Evolutionary conservation across 2,113 vertebrate genomes (phyloP), one percentile per base, ranked within the genome.

Genomic region (Isichthys henryi): DNA sequence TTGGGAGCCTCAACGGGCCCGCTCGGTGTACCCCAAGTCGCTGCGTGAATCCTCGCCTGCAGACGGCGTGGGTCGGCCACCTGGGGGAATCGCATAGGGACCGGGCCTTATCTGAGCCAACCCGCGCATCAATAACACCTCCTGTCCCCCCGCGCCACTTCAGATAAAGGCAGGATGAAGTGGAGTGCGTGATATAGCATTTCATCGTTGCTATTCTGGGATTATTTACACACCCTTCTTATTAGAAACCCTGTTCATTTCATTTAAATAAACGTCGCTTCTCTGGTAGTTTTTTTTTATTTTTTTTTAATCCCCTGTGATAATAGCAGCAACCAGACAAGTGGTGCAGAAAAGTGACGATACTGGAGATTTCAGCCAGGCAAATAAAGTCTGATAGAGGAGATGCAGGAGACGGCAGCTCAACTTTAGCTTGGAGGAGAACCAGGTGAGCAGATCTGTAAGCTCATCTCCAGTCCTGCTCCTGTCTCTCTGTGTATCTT

Each of bases 41-140:
- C 92, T 90, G 90, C 92, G 91, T 66, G 90, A 92, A 94, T 95
- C 93, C 94, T 92, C 94, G 95, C 94, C 92, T 21, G 91, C 88
- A 92, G 92, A 93, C 93, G 93, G 92, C 92, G 90, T 93, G 93
- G 92, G 92, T 93, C 93, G 93, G 92, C 92, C 94, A 93, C 92
- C 94, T 94, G 94, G 92, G 93, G 92, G 91, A 93, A 91, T 92
- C 93, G 94, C 92, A 90, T 90, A 90, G 92, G 93, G 92, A 90
- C 92, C 93, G 93, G 94, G 93, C 90, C 93, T 96, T 95, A 95
- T 95, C 94, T 93, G 92, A 93, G 92, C 94, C 90, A 90, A 90
- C 92, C 91, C 93, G 93, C 94, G 94, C 95, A 95, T 95, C 94
- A 95, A 94, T 95, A 94, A 94, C 92, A 93, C 91, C 92, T 89